These are phyloP conservation scores for Leptinotarsa lineolata DNA, from an alignment of 1,140 invertebrate genomes.

Conservation along the genomic window DNA sequence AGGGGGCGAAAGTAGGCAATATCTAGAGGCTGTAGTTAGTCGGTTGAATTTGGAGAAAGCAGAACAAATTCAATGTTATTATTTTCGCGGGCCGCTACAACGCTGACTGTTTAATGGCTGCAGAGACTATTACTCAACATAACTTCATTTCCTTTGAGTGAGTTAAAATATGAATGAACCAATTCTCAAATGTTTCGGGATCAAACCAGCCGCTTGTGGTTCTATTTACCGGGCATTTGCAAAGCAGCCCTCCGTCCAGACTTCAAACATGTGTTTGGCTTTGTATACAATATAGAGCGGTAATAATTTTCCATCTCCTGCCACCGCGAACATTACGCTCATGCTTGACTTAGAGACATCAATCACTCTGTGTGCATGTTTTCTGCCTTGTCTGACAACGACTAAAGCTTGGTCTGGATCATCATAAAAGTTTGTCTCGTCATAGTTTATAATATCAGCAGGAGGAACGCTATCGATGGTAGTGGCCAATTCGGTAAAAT, in stretches of 20 bases:
- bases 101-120: background rate
- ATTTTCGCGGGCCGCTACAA: background rate
- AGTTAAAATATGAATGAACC: background rate
- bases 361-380: background rate
- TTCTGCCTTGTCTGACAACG: background rate
- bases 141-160: background rate
- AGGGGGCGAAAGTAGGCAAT: too few species aligned
- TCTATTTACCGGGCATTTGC: background rate
- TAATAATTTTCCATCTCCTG: background rate
- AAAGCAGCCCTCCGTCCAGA: background rate
- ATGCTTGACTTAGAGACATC: background rate
- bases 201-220: background rate
- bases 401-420: background rate
- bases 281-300: background rate
- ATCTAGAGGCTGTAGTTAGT: background rate
- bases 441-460: background rate
- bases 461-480: background rate
- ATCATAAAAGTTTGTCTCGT: background rate
- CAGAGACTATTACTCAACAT: background rate
- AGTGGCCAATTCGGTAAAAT: background rate
- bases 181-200: background rate
- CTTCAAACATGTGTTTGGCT: background rate
- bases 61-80: background rate
- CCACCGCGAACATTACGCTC: background rate
- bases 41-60: background rate